A percentile compares a stretch with the other conserved stretches of the same genome.
Conservation (phyloP, 2,888 invertebrate genomes). For the Acanthosepion lycidas region DNA sequence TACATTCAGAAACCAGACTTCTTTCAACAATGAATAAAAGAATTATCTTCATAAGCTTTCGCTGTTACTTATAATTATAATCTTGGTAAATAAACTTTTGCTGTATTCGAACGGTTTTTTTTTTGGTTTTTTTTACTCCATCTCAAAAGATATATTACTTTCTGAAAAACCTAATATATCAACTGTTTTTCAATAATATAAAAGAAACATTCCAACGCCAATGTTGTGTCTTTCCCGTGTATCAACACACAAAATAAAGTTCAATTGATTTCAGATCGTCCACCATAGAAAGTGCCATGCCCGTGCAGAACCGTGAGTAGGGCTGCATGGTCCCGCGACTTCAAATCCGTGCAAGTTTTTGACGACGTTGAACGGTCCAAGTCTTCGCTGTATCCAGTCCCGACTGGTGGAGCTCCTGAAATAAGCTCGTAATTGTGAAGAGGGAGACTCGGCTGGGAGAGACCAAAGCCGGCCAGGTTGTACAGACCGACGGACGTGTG, state of each 20-base stretch:
- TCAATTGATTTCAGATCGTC: slow-evolving; percentile 1
- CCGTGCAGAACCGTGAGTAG: slow-evolving; percentile 37
- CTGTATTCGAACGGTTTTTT: neutral
- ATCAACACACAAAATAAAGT: neutral
- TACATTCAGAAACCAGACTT: too few species aligned
- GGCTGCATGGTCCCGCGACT: neutral
- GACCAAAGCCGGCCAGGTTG: slow-evolving; percentile 38
- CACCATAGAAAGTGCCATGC: neutral
- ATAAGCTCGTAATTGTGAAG: slow-evolving; percentile 13
- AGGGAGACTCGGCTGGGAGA: slow-evolving; percentile 24
- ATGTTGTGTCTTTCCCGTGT: neutral
- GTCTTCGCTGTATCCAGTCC: neutral
- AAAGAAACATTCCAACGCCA: neutral
- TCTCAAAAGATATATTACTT: neutral
- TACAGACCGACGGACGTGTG: slow-evolving; percentile 39
- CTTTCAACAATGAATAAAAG: too few species aligned
- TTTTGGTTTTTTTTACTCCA: neutral
- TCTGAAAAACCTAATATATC: neutral
- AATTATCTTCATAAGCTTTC: too few species aligned
- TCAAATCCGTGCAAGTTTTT: neutral
- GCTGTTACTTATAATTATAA: too few species aligned
- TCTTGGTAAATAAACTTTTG: neutral
- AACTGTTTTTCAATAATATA: neutral
- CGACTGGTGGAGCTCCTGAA: neutral
- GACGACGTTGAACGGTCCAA: neutral